Conservation (phyloP, 2,797 vertebrate species). For the Columba guinea region DNA sequence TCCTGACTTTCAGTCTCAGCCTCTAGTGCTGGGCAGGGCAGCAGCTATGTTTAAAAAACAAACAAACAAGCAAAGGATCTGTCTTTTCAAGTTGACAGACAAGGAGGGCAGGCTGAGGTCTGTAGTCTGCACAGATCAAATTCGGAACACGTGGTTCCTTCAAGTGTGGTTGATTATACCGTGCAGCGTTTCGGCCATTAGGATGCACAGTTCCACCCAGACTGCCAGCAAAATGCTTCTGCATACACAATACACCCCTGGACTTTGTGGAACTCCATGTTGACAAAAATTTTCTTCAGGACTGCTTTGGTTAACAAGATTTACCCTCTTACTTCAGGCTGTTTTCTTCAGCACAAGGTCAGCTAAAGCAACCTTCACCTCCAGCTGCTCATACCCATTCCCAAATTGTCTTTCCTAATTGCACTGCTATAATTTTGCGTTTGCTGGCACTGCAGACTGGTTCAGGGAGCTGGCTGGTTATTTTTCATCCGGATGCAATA, state of each 20-base stretch:
- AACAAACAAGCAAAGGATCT: not conserved
- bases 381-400: not conserved
- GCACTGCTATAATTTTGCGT: not conserved
- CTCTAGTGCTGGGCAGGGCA: not conserved
- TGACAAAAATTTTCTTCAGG: not conserved
- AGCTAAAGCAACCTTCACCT: not conserved
- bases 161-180: not conserved
- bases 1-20: not conserved
- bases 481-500: not conserved
- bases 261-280: not conserved
- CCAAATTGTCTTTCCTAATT: not conserved
- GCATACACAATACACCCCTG: not conserved
- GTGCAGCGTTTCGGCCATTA: not conserved
- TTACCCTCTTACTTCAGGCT: not conserved
- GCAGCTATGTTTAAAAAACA: not conserved
- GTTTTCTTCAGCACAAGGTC: not conserved
- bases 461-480: not conserved
- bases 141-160: fast-evolving
- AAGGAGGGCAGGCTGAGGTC: not conserved
- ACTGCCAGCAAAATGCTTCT: not conserved
- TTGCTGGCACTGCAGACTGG: not conserved
- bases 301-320: not conserved
- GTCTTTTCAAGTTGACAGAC: not conserved
- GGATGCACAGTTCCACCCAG: not conserved
- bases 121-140: not conserved